Conservation (phyloP, 2,113 vertebrate species). For the Dendrocopos noguchii region DNA sequence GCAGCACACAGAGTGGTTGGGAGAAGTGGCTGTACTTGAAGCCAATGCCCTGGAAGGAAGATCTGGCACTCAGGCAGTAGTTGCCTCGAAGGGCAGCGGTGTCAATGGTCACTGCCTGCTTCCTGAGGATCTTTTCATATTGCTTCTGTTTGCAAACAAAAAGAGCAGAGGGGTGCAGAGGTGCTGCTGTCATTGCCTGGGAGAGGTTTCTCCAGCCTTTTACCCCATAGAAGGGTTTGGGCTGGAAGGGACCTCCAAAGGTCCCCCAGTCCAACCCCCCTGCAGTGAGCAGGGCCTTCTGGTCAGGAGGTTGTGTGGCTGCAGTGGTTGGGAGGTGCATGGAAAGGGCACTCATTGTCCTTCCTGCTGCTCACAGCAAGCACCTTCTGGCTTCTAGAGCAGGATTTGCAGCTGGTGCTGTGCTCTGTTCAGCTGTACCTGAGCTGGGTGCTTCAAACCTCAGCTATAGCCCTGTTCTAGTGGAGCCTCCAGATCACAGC, state of each 20-base stretch:
- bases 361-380: background rate
- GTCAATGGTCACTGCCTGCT: background rate
- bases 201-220: background rate
- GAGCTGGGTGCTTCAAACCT: background rate
- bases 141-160: constrained; percentile 22
- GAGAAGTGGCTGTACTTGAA: constrained; percentile 54
- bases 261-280: no score
- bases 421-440: background rate
- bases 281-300: background rate
- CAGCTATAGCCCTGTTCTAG: background rate
- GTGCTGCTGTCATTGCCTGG: background rate
- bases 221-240: background rate
- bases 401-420: background rate
- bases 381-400: background rate
- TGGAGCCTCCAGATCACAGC: background rate
- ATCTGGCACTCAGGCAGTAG: constrained; percentile 62
- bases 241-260: no score
- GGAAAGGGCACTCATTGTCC: background rate
- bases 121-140: background rate
- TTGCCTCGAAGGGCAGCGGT: background rate
- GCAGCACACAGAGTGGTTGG: background rate
- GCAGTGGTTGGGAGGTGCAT: background rate
- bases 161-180: background rate
- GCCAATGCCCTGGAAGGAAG: background rate
- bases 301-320: background rate